Evolutionary conservation across 1,140 invertebrate genomes (phyloP).

Genomic region (Sarcophaga peregrina): DNA sequence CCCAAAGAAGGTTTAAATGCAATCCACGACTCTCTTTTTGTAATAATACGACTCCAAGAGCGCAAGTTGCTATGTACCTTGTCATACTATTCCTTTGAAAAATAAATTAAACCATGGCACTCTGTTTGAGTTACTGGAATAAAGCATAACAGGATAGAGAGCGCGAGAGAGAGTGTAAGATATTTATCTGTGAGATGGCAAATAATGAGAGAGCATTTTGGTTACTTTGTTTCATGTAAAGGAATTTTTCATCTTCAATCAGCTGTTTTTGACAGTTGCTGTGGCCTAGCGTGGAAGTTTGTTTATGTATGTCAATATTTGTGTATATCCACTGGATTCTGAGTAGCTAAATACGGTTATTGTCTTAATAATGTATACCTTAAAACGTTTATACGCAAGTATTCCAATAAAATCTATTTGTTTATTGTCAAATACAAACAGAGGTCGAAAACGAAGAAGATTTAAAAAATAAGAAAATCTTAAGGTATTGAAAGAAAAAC

Average conservation of each 20-base stretch:
- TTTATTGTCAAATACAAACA: background rate
- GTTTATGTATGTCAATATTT: background rate
- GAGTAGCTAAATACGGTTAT: background rate
- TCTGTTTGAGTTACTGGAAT: slow-evolving; percentile 1
- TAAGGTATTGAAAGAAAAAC: background rate
- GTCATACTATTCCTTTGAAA: background rate
- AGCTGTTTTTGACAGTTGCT: slow-evolving; percentile 38
- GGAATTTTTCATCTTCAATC: background rate
- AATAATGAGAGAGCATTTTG: no score
- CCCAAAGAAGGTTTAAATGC: no score
- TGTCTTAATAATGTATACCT: background rate
- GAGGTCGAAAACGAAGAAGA: no score
- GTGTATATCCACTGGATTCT: background rate
- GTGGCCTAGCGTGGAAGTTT: background rate
- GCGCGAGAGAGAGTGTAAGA: background rate
- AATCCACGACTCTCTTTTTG: background rate
- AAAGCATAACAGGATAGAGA: background rate
- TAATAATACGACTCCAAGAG: background rate
- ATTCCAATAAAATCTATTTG: background rate
- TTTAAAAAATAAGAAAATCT: background rate
- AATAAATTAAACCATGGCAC: background rate
- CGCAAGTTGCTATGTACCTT: background rate
- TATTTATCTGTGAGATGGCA: no score
- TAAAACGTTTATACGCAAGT: background rate
- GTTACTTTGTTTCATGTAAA: background rate